Base-by-base conservation (phyloP, 2,888 invertebrate species). In the Apodemia mormo region DNA sequence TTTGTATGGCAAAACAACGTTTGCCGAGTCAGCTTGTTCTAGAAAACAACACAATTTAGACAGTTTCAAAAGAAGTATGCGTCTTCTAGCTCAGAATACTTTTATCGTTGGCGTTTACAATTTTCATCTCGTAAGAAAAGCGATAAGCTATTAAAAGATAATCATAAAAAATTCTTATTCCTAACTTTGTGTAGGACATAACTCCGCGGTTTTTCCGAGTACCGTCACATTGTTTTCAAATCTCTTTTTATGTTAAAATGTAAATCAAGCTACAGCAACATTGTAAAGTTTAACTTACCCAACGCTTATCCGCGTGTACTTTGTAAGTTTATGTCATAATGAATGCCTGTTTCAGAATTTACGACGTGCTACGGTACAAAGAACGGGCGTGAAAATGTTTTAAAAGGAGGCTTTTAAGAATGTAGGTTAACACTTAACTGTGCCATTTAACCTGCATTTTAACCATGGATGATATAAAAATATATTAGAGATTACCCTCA, bases 301-400 rank as follows among this genome's bases (percentile, higher is more conserved):
- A 58, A 58, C 58, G 30, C 58, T 58, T 58, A 58, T 30, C 58
- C 58, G 45, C 10, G 58, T 58, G 58, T 58, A 58, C 58, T 58
- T 58, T 66, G 70, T 70, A 68, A 66, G 61, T 69, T 70, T 70
- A 70, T 66, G 69, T 68, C 89, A 86, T 83, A 84, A 89, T 89
- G 88, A 88, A 54, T 68, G 68, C 61, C 69, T 68, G 58, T 72
- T 66, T 65, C 43, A 66, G 68, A 58, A 52, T 68, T 73, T 71
- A 68, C 64, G 64, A 68, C 29, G 40, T 37, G 65, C 29, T 61
- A 33, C 33, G 61, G 5, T 61, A 68, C 65, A 40, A 52, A 65
- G 68, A 30, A 52, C 37, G 49, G 33, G 66, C 49, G 68, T 40
- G 29, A 65, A 68, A 64, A 65, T 52, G 52, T 68, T 68, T 61